These are phyloP conservation scores for Galeruca laticollis DNA, from an alignment of 2,888 invertebrate species.

Conservation along the genomic window DNA sequence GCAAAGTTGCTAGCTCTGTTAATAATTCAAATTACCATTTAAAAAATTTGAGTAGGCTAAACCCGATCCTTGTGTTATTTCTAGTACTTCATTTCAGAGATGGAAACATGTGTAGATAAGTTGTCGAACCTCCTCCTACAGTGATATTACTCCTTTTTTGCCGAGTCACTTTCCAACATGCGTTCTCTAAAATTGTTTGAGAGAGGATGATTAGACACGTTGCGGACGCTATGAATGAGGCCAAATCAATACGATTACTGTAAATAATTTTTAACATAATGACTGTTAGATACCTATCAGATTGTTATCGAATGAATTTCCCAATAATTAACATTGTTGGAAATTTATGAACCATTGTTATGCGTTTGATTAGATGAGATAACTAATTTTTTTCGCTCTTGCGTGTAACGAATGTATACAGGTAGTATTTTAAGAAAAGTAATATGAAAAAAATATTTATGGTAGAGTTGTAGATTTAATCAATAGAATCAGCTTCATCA, in stretches of 20 bases:
- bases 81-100: not conserved
- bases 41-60: no score
- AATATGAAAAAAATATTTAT: no score
- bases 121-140: not conserved
- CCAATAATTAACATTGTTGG: slow-evolving; percentile 34
- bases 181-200: slow-evolving; percentile 3
- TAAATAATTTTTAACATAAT: slow-evolving; percentile 36
- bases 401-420: slow-evolving; percentile 2
- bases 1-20: no score
- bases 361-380: slow-evolving; percentile 26
- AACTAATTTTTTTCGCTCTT: slow-evolving; percentile 25
- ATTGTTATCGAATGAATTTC: slow-evolving; percentile 36
- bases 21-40: no score
- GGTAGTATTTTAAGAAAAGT: no score
- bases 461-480: no score
- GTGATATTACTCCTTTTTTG: not conserved
- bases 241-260: slow-evolving; percentile 30
- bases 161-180: slow-evolving; percentile 1
- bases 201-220: slow-evolving; percentile 3
- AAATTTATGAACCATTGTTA: slow-evolving; percentile 40
- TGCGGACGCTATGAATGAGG: slow-evolving; percentile 3
- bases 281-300: slow-evolving; percentile 36
- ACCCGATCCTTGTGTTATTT: not conserved
- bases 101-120: not conserved
- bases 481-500: no score